Conservation (phyloP, 2,113 vertebrate genomes). For the Atlantisia rogersi region DNA sequence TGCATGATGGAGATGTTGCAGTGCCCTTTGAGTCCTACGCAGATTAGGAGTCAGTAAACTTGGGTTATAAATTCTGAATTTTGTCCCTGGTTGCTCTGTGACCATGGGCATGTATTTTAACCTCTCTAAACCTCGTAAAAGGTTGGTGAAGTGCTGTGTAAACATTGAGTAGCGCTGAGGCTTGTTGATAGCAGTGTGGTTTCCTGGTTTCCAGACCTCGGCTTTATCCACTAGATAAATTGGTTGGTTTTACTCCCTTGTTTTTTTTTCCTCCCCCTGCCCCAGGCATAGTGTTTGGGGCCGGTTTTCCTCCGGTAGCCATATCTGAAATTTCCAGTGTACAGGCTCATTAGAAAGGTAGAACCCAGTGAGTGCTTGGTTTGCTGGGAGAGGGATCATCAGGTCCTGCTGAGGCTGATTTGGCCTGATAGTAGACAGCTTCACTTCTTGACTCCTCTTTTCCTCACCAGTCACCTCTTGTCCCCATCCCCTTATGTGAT, state of each 20-base stretch:
- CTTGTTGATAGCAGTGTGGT: neutral
- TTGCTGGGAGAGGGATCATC: neutral
- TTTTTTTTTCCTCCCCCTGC: neutral
- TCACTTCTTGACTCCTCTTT: neutral
- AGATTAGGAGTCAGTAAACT: neutral
- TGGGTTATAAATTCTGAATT: neutral
- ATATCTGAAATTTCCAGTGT: neutral
- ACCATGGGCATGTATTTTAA: neutral
- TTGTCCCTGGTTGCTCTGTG: neutral
- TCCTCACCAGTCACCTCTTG: neutral
- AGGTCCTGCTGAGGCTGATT: neutral
- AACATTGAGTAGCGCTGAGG: neutral
- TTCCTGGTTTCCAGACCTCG: neutral
- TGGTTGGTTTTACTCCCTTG: neutral
- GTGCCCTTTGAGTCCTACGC: neutral
- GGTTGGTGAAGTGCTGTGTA: neutral
- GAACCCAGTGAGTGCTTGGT: neutral
- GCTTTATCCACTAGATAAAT: neutral
- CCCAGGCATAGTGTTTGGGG: neutral
- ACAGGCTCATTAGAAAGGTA: neutral
- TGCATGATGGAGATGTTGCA: rapidly evolving
- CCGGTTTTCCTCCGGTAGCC: neutral
- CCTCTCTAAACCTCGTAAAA: neutral
- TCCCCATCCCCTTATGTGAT: neutral
- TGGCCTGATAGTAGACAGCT: neutral